Conservation (phyloP, 2,888 invertebrate genomes). For the Cotesia congregata region DNA sequence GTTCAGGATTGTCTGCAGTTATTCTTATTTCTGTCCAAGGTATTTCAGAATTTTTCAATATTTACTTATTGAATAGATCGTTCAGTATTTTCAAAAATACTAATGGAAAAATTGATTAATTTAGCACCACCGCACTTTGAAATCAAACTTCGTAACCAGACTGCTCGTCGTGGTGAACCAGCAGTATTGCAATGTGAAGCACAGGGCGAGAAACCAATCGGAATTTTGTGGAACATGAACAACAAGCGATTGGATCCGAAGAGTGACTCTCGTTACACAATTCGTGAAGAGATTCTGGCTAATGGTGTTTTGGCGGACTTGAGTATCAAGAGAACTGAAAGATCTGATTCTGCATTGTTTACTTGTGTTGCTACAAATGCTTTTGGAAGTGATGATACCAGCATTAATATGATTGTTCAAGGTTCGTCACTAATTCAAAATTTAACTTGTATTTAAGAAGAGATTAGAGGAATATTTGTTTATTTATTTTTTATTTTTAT, state of each 20-base stretch:
- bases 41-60: slow-evolving; percentile 63
- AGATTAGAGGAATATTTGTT: background rate
- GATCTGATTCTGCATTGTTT: slow-evolving; percentile 90
- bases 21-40: slow-evolving; percentile 94
- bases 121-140: slow-evolving; percentile 93
- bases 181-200: slow-evolving; percentile 93
- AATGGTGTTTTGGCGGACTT: slow-evolving; percentile 91
- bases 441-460: background rate
- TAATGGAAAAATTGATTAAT: background rate
- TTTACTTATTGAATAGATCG: background rate
- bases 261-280: slow-evolving; percentile 87
- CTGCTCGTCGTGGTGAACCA: slow-evolving; percentile 90
- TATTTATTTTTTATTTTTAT: slow-evolving; percentile 41
- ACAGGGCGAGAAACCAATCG: slow-evolving; percentile 94
- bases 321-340: slow-evolving; percentile 90
- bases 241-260: slow-evolving; percentile 92
- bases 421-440: slow-evolving; percentile 70
- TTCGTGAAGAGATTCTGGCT: slow-evolving; percentile 88
- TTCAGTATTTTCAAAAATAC: background rate
- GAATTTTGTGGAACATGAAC: slow-evolving; percentile 95
- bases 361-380: slow-evolving; percentile 95
- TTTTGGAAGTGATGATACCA: slow-evolving; percentile 94
- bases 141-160: slow-evolving; percentile 91
- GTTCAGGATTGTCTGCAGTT: slow-evolving; percentile 94
- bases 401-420: slow-evolving; percentile 95